phyloP scores from a whole-genome alignment of 2,888 invertebrate genomes.

The Hemicrepidius hirtus region DNA sequence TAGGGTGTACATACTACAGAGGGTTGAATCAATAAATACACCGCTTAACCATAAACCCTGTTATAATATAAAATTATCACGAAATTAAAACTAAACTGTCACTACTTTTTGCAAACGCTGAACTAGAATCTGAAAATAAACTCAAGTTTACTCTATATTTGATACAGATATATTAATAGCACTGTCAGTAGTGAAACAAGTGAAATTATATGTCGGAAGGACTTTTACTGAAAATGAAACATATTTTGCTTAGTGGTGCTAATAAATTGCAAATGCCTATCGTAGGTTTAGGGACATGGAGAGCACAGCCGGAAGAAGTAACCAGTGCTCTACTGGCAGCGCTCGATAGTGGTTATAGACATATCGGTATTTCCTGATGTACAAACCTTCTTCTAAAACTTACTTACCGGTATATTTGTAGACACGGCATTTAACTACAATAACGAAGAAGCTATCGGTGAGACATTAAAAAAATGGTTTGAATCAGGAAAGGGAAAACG shows the following conservation, averaged over 20 bases:
- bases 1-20: background rate
- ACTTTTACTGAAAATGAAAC: slow-evolving; percentile 68
- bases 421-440: slow-evolving; percentile 88
- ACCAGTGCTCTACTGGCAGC: slow-evolving; percentile 79
- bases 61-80: slow-evolving; percentile 34
- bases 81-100: slow-evolving; percentile 34
- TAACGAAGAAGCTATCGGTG: slow-evolving; percentile 85
- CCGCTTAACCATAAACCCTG: slow-evolving; percentile 24
- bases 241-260: slow-evolving; percentile 72
- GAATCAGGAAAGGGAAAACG: slow-evolving; percentile 78
- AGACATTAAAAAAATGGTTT: slow-evolving; percentile 80
- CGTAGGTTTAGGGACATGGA: slow-evolving; percentile 84
- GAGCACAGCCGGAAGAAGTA: slow-evolving; percentile 79
- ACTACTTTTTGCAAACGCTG: slow-evolving; percentile 4
- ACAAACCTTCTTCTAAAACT: too few relatives aligned
- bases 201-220: background rate
- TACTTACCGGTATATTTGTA: slow-evolving; percentile 67
- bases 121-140: slow-evolving; percentile 34
- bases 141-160: slow-evolving; percentile 14
- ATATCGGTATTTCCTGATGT: too few relatives aligned
- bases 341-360: slow-evolving; percentile 82
- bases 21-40: slow-evolving; percentile 26
- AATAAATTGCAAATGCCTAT: slow-evolving; percentile 79
- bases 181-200: background rate
- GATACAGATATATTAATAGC: slow-evolving; percentile 14